phyloP scores from a whole-genome alignment of 1,140 invertebrate species.

The Pygmarrhopalites habei region DNA sequence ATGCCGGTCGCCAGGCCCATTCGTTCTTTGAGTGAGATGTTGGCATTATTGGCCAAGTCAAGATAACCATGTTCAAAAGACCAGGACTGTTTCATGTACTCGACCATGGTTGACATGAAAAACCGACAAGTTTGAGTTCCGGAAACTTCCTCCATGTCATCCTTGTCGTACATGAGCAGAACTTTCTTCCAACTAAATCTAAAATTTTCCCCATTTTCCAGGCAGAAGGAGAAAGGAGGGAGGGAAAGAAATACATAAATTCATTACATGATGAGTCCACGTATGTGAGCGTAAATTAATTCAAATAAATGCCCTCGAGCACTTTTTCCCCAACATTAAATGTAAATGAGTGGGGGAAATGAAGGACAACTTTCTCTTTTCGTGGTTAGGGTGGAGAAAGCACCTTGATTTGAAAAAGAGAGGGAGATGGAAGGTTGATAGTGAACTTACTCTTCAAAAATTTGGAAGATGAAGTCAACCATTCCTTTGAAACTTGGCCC shows the following conservation, averaged over 20 bases:
- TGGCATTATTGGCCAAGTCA: neutral
- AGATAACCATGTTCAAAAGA: conserved; percentile 2
- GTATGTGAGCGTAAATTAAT: neutral
- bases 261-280: too few relatives aligned
- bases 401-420: too few relatives aligned
- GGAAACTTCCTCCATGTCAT: conserved; percentile 56
- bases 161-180: conserved; percentile 61
- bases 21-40: neutral
- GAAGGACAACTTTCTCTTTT: too few relatives aligned
- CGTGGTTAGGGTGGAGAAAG: too few relatives aligned
- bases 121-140: conserved; percentile 59
- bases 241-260: too few relatives aligned
- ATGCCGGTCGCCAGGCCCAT: neutral
- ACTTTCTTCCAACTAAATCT: conserved; percentile 63
- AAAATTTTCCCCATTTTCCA: conserved; percentile 37
- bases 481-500: conserved; percentile 63
- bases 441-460: conserved; percentile 51
- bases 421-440: too few relatives aligned
- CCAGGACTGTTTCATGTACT: conserved; percentile 48
- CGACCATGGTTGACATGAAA: conserved; percentile 60
- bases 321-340: too few relatives aligned
- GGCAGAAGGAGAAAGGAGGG: too few relatives aligned
- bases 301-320: too few relatives aligned
- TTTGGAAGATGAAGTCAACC: conserved; percentile 57
- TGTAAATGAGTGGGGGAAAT: too few relatives aligned